phyloP scores from a whole-genome alignment of 2,888 invertebrate genomes.

The Dromius quadrimaculatus region DNA sequence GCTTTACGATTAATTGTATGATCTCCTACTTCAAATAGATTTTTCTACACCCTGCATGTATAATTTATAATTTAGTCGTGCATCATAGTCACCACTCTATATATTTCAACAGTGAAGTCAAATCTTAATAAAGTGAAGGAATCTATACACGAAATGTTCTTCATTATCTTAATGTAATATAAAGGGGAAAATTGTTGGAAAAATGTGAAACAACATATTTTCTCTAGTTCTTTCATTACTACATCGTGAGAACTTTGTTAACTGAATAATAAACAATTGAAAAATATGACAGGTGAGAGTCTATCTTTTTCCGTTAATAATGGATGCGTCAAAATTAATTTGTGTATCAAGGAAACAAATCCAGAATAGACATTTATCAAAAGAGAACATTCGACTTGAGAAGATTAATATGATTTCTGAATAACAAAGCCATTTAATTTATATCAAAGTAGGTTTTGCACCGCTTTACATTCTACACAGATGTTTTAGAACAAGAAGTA shows the following conservation, averaged over 20 bases:
- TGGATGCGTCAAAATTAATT: conserved; percentile 28
- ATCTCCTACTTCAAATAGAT: too few relatives aligned
- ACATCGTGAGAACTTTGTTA: conserved; percentile 20
- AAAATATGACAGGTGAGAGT: conserved; percentile 19
- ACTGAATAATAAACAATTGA: conserved; percentile 27
- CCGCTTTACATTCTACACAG: neutral
- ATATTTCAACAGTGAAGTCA: too few relatives aligned
- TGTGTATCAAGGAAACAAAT: conserved; percentile 17
- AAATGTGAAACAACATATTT: neutral
- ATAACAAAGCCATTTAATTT: conserved; percentile 4
- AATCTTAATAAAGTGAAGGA: too few relatives aligned
- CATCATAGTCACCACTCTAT: too few relatives aligned
- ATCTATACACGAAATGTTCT: neutral
- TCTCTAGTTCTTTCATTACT: conserved; percentile 1
- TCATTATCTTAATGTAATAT: conserved; percentile 1
- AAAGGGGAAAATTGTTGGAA: conserved; percentile 1
- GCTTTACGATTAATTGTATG: too few relatives aligned
- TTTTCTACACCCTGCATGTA: too few relatives aligned
- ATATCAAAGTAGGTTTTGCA: neutral
- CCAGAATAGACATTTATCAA: conserved; percentile 35
- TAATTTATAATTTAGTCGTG: too few relatives aligned
- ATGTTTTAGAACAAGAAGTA: too few relatives aligned
- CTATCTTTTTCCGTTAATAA: conserved; percentile 18
- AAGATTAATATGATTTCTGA: conserved; percentile 20
- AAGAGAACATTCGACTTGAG: neutral